Conservation (phyloP, 2,797 vertebrate genomes). For the Atherinosoma microstoma region DNA sequence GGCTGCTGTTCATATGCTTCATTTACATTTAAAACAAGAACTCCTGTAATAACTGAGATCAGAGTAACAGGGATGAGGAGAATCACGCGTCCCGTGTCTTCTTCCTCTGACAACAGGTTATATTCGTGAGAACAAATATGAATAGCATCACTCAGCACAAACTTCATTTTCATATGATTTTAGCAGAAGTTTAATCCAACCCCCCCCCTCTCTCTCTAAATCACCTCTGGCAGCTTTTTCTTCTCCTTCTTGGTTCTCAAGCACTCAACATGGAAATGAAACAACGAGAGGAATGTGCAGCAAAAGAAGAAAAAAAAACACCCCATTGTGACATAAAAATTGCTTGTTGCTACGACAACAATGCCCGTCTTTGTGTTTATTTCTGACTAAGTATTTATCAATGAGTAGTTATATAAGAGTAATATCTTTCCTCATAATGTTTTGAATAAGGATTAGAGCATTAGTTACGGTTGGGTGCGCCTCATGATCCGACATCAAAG, state of each 20-base stretch:
- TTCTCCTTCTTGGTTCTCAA: not conserved
- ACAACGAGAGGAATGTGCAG: not conserved
- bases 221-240: not conserved
- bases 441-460: constrained; percentile 2
- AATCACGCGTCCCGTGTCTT: not conserved
- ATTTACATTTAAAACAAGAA: not conserved
- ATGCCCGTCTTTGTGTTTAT: not conserved
- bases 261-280: not conserved
- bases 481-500: not conserved
- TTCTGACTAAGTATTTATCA: not conserved
- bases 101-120: not conserved
- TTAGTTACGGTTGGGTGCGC: not conserved
- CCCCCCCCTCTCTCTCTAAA: not conserved
- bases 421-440: constrained; percentile 5
- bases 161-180: too few species aligned
- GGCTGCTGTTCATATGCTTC: not conserved
- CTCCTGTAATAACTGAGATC: not conserved
- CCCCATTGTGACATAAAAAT: not conserved
- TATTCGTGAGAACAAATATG: not conserved
- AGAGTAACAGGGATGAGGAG: not conserved
- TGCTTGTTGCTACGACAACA: not conserved
- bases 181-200: not conserved
- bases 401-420: constrained; percentile 6
- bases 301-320: not conserved
- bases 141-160: not conserved